phyloP scores from a whole-genome alignment of 2,113 vertebrate genomes.

The Lipophrys pholis region DNA sequence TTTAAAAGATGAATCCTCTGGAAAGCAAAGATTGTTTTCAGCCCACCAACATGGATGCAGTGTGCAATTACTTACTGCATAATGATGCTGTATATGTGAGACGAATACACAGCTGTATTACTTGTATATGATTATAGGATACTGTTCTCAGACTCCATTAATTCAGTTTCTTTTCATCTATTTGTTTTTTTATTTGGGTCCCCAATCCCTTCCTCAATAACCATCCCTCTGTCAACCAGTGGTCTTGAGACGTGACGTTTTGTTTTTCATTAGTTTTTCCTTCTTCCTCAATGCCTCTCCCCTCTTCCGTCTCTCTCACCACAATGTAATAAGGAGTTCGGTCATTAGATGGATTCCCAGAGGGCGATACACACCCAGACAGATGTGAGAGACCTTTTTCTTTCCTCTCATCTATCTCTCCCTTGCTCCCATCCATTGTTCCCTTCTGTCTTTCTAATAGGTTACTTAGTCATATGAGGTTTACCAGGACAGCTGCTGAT shows the following conservation, averaged over 20 bases:
- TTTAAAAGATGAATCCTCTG: not conserved
- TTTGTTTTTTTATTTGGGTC: conserved; percentile 22
- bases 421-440: not conserved
- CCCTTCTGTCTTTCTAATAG: conserved; percentile 45
- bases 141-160: not conserved
- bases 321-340: conserved; percentile 54
- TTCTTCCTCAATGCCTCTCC: not conserved
- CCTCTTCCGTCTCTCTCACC: conserved; percentile 22
- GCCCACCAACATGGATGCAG: not conserved
- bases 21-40: not conserved
- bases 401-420: conserved; percentile 16
- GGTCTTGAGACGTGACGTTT: conserved; percentile 3
- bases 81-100: conserved; percentile 10
- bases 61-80: no score
- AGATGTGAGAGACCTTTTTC: conserved; percentile 32
- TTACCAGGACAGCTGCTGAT: conserved; percentile 49
- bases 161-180: not conserved
- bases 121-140: no score
- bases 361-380: conserved; percentile 22
- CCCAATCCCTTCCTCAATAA: conserved; percentile 29
- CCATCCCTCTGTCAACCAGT: conserved; percentile 1
- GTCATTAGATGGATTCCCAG: conserved; percentile 59
- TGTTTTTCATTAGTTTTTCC: conserved; percentile 51
- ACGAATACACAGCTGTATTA: not conserved
- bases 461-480: conserved; percentile 58